Evolutionary conservation across 2,888 invertebrate genomes (phyloP).

Genomic region (Spilarctia lutea): DNA sequence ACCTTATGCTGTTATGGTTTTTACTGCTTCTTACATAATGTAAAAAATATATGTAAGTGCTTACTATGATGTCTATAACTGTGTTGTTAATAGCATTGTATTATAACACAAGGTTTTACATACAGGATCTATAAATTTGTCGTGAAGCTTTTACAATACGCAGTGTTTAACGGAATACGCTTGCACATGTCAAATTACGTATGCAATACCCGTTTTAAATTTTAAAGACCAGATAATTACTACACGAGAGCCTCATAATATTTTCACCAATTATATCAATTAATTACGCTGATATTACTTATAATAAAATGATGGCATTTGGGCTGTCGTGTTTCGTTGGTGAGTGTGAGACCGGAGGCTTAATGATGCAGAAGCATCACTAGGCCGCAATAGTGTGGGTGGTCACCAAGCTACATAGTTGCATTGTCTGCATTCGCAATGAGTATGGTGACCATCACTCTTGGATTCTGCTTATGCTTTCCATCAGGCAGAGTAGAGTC

Average conservation of each 20-base stretch:
- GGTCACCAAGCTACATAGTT: too few species aligned
- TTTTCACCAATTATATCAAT: constrained; percentile 23
- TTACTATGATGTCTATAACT: constrained; percentile 8
- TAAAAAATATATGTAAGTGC: constrained; percentile 11
- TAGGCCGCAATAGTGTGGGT: too few species aligned
- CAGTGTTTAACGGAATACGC: constrained; percentile 22
- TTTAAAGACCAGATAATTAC: constrained; percentile 57
- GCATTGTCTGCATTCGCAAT: too few species aligned
- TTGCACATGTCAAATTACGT: constrained; percentile 42
- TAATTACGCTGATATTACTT: neutral
- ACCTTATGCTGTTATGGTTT: neutral
- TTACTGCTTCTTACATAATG: constrained; percentile 2
- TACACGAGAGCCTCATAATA: constrained; percentile 54
- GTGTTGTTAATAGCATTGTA: constrained; percentile 9
- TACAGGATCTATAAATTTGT: neutral
- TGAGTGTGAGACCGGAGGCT: too few species aligned
- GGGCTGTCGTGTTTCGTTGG: too few species aligned
- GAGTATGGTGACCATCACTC: too few species aligned
- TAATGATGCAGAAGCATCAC: too few species aligned
- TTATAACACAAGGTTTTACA: neutral
- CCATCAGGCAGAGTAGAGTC: too few species aligned
- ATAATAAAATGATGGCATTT: too few species aligned
- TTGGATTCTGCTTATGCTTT: too few species aligned
- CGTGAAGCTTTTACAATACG: neutral
- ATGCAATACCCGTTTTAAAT: constrained; percentile 51